phyloP scores from a whole-genome alignment of 2,888 invertebrate genomes.

The Germaria angustata region DNA sequence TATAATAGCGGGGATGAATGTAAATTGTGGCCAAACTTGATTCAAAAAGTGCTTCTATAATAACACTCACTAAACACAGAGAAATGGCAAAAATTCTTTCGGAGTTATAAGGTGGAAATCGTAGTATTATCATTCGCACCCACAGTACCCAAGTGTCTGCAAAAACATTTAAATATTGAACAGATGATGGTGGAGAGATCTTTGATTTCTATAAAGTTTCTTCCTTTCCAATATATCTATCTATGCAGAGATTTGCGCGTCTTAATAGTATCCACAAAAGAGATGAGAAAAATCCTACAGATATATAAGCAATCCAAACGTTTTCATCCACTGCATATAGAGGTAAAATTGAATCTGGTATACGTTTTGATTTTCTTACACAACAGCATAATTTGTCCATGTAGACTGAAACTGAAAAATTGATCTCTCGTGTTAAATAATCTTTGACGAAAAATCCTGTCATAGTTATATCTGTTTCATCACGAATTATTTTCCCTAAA shows the following conservation, averaged over 20 bases:
- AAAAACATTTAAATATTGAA: constrained; percentile 71
- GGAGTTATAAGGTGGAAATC: constrained; percentile 77
- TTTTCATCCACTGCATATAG: constrained; percentile 75
- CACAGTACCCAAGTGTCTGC: constrained; percentile 78
- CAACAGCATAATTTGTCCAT: constrained; percentile 79
- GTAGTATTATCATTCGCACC: constrained; percentile 75
- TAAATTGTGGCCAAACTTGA: constrained; percentile 79
- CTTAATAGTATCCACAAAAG: constrained; percentile 75
- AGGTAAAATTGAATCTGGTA: constrained; percentile 79
- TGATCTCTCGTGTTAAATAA: constrained; percentile 76
- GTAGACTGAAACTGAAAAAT: constrained; percentile 78
- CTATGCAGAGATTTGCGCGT: constrained; percentile 69
- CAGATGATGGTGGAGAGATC: not conserved
- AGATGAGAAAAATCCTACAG: constrained; percentile 72
- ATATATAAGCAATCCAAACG: constrained; percentile 78
- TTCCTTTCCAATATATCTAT: not conserved
- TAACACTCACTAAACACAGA: constrained; percentile 78
- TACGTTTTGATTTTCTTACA: constrained; percentile 78
- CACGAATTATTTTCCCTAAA: constrained; percentile 75
- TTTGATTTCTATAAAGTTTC: not conserved
- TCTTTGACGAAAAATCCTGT: constrained; percentile 80
- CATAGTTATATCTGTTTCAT: constrained; percentile 77
- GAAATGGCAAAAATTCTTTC: constrained; percentile 78
- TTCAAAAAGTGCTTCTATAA: constrained; percentile 79
- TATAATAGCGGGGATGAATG: constrained; percentile 78